These are phyloP conservation scores for Labeo calbasu DNA, from an alignment of 2,797 vertebrate genomes.

Conservation along the genomic window DNA sequence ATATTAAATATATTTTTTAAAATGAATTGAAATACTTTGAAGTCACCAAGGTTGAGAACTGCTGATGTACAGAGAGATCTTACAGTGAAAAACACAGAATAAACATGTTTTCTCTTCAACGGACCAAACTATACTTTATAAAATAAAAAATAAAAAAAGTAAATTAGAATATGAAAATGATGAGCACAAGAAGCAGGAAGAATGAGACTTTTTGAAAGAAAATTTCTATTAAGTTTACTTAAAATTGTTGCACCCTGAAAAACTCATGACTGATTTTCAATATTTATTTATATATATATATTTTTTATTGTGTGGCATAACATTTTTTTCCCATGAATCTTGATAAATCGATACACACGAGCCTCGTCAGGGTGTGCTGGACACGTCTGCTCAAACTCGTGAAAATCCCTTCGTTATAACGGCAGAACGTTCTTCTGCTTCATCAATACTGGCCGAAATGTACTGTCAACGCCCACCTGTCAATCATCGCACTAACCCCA, in stretches of 20 bases:
- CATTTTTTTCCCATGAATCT: background rate
- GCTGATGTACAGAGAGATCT: background rate
- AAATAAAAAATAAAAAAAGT: background rate
- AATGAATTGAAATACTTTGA: background rate
- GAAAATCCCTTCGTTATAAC: background rate
- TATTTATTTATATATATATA: background rate
- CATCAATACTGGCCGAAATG: conserved; percentile 12
- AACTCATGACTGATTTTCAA: background rate
- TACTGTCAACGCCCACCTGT: conserved; percentile 4
- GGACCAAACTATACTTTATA: background rate
- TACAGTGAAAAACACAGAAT: background rate
- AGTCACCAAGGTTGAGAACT: background rate
- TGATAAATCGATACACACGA: background rate
- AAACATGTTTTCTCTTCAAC: background rate
- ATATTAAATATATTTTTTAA: background rate
- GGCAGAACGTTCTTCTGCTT: background rate
- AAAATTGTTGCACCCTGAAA: background rate
- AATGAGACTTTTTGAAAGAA: background rate
- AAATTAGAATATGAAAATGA: background rate
- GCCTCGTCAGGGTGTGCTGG: background rate
- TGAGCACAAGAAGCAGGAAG: background rate
- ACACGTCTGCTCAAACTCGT: background rate
- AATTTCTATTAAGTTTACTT: background rate
- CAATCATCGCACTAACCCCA: conserved; percentile 26
- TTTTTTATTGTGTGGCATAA: background rate